These are phyloP conservation scores for Cataglyphis altisquamis DNA, from an alignment of 2,888 invertebrate genomes.

Conservation along the genomic window DNA sequence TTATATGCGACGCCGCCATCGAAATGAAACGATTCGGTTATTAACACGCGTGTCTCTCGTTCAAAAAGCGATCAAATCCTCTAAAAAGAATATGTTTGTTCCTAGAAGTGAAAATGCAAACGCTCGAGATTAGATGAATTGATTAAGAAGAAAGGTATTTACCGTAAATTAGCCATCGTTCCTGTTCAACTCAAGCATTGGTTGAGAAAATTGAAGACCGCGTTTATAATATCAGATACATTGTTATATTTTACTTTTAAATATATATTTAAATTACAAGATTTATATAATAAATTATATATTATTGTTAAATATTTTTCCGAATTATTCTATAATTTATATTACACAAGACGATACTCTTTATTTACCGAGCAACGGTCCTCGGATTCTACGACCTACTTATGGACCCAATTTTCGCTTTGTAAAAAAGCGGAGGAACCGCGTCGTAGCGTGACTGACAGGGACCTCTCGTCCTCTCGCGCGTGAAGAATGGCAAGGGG, in stretches of 20 bases:
- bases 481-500: slow-evolving; percentile 52
- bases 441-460: slow-evolving; percentile 67
- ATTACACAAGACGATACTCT: not conserved
- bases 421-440: slow-evolving; percentile 64
- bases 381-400: slow-evolving; percentile 55
- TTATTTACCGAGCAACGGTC: not conserved
- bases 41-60: slow-evolving; percentile 57
- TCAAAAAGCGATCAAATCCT: slow-evolving; percentile 41
- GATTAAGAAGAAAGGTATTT: not conserved
- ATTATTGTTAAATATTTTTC: not conserved
- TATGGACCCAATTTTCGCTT: slow-evolving; percentile 68
- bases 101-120: slow-evolving; percentile 32
- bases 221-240: not conserved
- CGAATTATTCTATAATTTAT: not conserved
- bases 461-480: slow-evolving; percentile 60
- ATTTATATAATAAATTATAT: too few relatives aligned
- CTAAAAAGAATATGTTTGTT: not conserved
- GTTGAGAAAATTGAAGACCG: slow-evolving; percentile 4
- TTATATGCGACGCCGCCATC: slow-evolving; percentile 41
- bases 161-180: slow-evolving; percentile 2
- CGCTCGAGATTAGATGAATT: slow-evolving; percentile 13
- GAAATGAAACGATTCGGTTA: slow-evolving; percentile 64
- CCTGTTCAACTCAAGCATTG: not conserved
- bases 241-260: not conserved
- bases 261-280: too few relatives aligned